phyloP scores from a whole-genome alignment of 92 coral and sea anemone species.

The Porites divaricata region DNA sequence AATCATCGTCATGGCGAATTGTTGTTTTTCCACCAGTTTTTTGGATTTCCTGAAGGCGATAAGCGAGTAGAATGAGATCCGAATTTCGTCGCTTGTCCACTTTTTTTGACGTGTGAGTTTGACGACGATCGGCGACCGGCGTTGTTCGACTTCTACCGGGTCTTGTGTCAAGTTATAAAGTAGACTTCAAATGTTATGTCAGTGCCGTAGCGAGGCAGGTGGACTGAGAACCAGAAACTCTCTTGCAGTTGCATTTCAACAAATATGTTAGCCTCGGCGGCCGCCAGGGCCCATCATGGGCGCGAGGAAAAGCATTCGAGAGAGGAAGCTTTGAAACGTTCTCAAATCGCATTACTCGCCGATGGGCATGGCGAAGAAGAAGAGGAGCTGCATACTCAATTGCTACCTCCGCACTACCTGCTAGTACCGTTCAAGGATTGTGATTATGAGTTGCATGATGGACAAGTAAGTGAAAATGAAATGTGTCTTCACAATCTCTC shows the following conservation, averaged over 20 bases:
- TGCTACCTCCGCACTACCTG: constrained; percentile 86
- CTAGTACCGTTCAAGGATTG: constrained; percentile 97
- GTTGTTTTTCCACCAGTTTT: constrained; percentile 90
- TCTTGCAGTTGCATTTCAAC: constrained; percentile 78
- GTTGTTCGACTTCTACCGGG: constrained; percentile 42
- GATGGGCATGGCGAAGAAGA: constrained; percentile 58
- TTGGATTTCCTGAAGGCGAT: constrained; percentile 82
- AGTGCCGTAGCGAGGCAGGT: constrained; percentile 95
- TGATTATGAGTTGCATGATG: constrained; percentile 79
- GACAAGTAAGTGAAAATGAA: constrained; percentile 69
- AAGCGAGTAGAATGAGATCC: constrained; percentile 40
- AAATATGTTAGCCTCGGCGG: constrained; percentile 97
- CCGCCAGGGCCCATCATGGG: constrained; percentile 82
- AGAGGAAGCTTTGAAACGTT: constrained; percentile 76
- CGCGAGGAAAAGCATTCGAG: constrained; percentile 78
- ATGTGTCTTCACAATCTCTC: constrained; percentile 42
- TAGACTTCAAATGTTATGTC: constrained; percentile 98
- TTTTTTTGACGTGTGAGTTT: constrained; percentile 38
- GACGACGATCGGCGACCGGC: constrained; percentile 50
- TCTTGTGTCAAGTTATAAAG: constrained; percentile 57
- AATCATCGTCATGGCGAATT: constrained; percentile 99
- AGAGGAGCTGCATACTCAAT: constrained; percentile 47
- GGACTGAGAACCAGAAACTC: constrained; percentile 84
- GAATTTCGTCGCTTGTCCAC: constrained; percentile 23
- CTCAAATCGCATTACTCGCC: constrained; percentile 50